Conservation (phyloP, 2,113 vertebrate genomes). For the Ranitomeya variabilis region DNA sequence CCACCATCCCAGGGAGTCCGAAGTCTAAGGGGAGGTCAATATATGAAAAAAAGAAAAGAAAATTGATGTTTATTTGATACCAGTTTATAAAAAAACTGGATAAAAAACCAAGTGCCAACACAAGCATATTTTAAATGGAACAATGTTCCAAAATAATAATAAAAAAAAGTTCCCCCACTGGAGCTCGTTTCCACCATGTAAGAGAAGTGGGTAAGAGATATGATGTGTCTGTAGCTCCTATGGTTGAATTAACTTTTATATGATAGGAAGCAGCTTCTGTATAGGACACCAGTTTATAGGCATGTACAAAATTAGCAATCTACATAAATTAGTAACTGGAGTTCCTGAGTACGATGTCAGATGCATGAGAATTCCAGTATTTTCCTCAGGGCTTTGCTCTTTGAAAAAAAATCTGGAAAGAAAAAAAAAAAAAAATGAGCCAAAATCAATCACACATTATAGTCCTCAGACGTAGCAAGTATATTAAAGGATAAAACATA, state of each 20-base stretch:
- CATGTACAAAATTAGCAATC: constrained; percentile 65
- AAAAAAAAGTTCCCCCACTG: constrained; percentile 61
- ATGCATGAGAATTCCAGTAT: constrained; percentile 67
- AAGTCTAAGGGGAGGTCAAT: no score
- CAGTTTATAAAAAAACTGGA: background rate
- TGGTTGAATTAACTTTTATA: constrained; percentile 64
- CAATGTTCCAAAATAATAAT: constrained; percentile 60
- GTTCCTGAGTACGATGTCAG: constrained; percentile 66
- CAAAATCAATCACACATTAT: background rate
- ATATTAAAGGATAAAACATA: constrained; percentile 61
- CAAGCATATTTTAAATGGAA: constrained; percentile 63
- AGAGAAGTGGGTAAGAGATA: constrained; percentile 53
- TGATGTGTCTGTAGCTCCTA: constrained; percentile 64
- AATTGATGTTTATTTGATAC: no score
- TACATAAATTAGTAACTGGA: constrained; percentile 73
- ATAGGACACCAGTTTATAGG: constrained; percentile 70
- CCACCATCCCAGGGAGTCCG: no score
- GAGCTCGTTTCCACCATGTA: constrained; percentile 66
- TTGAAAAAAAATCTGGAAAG: constrained; percentile 90
- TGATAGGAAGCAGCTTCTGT: constrained; percentile 68
- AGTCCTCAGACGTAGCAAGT: background rate
- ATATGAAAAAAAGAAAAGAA: no score
- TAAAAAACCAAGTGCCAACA: background rate
- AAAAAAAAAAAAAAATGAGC: constrained; percentile 35
- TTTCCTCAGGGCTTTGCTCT: constrained; percentile 87